Evolutionary conservation across 2,113 vertebrate species (phyloP).

Genomic region (Atlantisia rogersi): DNA sequence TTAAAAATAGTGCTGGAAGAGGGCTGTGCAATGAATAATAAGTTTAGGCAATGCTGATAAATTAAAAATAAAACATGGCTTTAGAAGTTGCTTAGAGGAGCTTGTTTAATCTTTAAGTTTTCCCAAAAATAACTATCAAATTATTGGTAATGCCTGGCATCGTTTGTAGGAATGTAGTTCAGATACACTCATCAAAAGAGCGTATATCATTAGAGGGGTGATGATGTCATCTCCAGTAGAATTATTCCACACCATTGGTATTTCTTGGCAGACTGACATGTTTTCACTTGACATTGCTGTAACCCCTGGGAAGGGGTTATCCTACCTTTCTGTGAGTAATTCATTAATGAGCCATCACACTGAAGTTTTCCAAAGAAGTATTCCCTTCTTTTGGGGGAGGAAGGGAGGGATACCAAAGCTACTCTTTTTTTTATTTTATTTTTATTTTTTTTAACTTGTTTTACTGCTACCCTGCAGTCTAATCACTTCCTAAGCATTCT

Average conservation of each 20-base stretch:
- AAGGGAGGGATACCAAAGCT: background rate
- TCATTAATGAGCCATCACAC: background rate
- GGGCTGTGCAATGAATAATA: background rate
- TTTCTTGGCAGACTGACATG: conserved; percentile 42
- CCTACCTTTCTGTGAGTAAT: conserved; percentile 8
- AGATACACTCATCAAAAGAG: background rate
- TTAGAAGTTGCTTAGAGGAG: background rate
- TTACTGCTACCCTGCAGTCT: background rate
- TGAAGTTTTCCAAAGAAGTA: background rate
- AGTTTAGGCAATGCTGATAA: background rate
- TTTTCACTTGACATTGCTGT: conserved; percentile 49
- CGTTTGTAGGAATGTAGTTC: background rate
- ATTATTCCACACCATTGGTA: conserved; percentile 34
- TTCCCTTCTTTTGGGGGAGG: background rate
- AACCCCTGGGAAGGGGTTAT: background rate
- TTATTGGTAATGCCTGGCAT: background rate
- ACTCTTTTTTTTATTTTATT: background rate
- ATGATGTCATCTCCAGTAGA: background rate
- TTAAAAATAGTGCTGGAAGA: background rate
- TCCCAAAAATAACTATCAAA: background rate
- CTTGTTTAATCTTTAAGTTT: conserved; percentile 4
- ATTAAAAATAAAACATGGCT: background rate
- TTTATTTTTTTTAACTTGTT: background rate
- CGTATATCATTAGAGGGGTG: background rate
- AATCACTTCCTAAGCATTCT: background rate